Evolutionary conservation across 2,797 vertebrate species (phyloP).

Genomic region (Lutjanus campechanus): DNA sequence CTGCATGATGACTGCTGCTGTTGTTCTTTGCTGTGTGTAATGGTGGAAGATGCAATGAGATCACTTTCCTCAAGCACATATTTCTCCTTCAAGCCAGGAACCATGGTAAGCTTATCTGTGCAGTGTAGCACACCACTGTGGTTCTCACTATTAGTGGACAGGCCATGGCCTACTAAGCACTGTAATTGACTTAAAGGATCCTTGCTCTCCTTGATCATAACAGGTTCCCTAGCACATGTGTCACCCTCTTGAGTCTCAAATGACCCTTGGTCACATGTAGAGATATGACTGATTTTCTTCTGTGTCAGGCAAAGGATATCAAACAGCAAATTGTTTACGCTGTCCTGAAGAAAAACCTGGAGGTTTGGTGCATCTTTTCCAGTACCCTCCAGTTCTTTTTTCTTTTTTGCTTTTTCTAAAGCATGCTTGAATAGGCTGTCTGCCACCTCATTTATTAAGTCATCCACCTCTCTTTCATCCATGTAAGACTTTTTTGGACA

Average conservation of each 20-base stretch:
- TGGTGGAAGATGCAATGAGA: conserved; percentile 28
- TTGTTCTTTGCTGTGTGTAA: conserved; percentile 74
- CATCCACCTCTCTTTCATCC: conserved; percentile 86
- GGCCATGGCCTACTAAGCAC: conserved; percentile 62
- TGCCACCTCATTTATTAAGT: conserved; percentile 91
- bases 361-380: conserved; percentile 79
- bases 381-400: conserved; percentile 79
- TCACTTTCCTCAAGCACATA: conserved; percentile 70
- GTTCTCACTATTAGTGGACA: conserved; percentile 66
- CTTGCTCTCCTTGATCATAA: conserved; percentile 67
- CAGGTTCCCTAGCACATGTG: conserved; percentile 60
- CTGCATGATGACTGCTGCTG: conserved; percentile 59
- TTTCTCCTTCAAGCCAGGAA: conserved; percentile 68
- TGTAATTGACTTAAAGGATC: conserved; percentile 72
- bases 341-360: conserved; percentile 88
- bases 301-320: conserved; percentile 90
- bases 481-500: conserved; percentile 82
- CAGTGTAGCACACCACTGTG: conserved; percentile 48
- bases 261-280: conserved; percentile 79
- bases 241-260: conserved; percentile 72
- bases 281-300: conserved; percentile 90
- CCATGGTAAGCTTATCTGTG: conserved; percentile 68
- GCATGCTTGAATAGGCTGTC: conserved; percentile 91
- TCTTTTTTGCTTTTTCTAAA: conserved; percentile 89
- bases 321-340: conserved; percentile 91